Evolutionary conservation across 2,797 vertebrate species (phyloP).

Genomic region (Sphenopsis melanotis): DNA sequence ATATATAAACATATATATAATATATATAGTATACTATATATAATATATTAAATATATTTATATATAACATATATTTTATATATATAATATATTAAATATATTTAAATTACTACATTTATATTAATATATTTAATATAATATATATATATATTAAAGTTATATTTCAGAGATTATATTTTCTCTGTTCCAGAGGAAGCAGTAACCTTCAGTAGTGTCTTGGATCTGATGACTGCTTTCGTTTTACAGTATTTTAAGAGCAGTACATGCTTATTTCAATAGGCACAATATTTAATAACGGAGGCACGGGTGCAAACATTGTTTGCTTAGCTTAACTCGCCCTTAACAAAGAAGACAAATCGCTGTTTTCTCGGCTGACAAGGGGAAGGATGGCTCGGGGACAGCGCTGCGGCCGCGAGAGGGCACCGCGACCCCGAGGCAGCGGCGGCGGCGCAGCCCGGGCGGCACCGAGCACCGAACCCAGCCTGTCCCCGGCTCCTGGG

Average conservation of each 20-base stretch:
- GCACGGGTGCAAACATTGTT: neutral
- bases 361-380: neutral
- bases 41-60: no score
- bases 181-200: neutral
- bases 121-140: no score
- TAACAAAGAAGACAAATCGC: neutral
- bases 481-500: neutral
- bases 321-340: neutral
- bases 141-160: no score
- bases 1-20: no score
- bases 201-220: neutral
- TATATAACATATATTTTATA: no score
- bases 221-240: neutral
- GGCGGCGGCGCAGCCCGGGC: no score
- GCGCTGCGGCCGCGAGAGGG: neutral
- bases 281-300: neutral
- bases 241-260: neutral
- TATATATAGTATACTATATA: no score
- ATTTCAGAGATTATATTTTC: neutral
- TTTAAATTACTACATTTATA: no score
- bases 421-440: neutral
- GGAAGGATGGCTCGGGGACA: neutral
- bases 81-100: no score
- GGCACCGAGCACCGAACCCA: accelerated
- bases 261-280: neutral